phyloP scores from a whole-genome alignment of 2,797 vertebrate species.

The Trachurus trachurus region DNA sequence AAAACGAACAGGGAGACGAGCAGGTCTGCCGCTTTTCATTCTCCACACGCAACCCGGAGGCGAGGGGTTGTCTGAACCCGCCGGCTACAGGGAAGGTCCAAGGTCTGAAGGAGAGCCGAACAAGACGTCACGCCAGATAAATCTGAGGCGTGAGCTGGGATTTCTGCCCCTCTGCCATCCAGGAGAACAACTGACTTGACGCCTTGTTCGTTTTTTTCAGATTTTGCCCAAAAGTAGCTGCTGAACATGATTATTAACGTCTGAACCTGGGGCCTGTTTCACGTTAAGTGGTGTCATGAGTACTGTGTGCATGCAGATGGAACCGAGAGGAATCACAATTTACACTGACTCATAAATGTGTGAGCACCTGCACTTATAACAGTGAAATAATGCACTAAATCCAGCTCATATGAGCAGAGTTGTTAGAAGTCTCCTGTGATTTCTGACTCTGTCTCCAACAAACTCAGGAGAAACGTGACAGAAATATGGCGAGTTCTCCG shows the following conservation, averaged over 20 bases:
- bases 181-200: neutral
- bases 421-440: no score
- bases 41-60: no score
- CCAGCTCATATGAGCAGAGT: no score
- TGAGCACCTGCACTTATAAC: neutral
- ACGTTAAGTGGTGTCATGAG: neutral
- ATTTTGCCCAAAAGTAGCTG: neutral
- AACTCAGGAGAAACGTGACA: neutral
- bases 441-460: no score
- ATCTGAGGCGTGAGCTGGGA: neutral
- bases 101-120: neutral
- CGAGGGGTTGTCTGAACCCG: no score
- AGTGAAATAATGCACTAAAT: neutral
- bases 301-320: neutral
- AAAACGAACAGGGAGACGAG: no score
- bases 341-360: neutral
- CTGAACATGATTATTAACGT: neutral
- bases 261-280: neutral
- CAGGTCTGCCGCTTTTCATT: no score
- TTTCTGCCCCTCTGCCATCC: conserved; percentile 5
- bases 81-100: neutral
- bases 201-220: neutral
- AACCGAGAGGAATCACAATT: neutral
- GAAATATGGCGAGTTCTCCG: neutral
- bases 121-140: neutral